A percentile compares a stretch with the other conserved stretches of the same genome.
Conservation (phyloP, 2,888 invertebrate genomes). For the Harpalus rubripes region DNA sequence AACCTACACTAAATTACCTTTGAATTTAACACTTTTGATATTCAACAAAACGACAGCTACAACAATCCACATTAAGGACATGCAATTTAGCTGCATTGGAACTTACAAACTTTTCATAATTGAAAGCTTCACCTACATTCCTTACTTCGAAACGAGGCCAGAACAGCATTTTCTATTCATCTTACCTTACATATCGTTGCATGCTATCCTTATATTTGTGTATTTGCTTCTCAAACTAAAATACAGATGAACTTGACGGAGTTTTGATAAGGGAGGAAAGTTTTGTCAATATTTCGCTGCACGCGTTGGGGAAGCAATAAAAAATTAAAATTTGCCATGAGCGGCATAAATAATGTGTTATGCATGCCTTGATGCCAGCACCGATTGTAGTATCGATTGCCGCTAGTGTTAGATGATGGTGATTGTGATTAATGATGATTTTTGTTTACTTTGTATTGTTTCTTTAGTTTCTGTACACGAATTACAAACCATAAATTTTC, state of each 20-base stretch:
- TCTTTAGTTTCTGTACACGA: neutral
- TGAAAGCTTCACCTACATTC: conserved; percentile 32
- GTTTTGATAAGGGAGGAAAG: conserved; percentile 27
- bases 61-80: conserved; percentile 34
- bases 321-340: conserved; percentile 37
- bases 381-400: conserved; percentile 13
- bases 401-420: neutral
- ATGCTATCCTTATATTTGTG: conserved; percentile 44
- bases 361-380: conserved; percentile 26
- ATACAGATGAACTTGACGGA: conserved; percentile 43
- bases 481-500: neutral
- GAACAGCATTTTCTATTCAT: neutral
- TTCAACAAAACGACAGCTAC: neutral
- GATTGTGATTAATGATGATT: neutral
- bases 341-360: conserved; percentile 30
- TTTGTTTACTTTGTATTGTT: neutral
- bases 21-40: conserved; percentile 34
- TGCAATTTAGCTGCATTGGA: conserved; percentile 13
- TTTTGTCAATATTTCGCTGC: conserved; percentile 43
- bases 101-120: conserved; percentile 26
- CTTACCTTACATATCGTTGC: conserved; percentile 2
- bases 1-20: neutral
- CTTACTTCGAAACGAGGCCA: conserved; percentile 7
- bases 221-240: conserved; percentile 10
- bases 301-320: conserved; percentile 20